A percentile compares a stretch with the other conserved stretches of the same genome.
Conservation (phyloP, 92 coral and sea anemone genomes). For the Zoanthus solanderi region DNA sequence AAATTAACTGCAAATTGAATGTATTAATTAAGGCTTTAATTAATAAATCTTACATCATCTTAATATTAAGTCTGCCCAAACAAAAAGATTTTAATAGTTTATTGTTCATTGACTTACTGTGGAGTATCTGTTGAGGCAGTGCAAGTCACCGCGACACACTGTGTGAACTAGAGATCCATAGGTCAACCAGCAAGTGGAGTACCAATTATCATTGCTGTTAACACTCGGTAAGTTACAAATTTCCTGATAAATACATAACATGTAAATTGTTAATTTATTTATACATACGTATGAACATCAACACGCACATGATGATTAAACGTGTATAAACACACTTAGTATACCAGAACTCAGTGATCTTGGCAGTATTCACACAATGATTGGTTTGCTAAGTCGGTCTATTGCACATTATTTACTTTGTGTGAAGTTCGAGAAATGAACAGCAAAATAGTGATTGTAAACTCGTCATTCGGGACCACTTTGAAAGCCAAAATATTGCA, state of each 20-base stretch:
- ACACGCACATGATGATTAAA: too few relatives aligned
- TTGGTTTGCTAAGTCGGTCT: too few relatives aligned
- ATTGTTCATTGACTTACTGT: slow-evolving; percentile 21
- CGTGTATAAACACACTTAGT: too few relatives aligned
- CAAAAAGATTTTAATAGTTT: background rate
- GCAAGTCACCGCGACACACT: slow-evolving; percentile 13
- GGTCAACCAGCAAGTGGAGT: slow-evolving; percentile 69
- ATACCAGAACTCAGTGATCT: too few relatives aligned
- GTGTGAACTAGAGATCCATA: slow-evolving; percentile 62
- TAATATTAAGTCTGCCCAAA: too few relatives aligned
- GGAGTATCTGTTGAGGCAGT: slow-evolving; percentile 40
- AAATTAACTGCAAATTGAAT: background rate
- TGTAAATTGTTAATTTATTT: background rate
- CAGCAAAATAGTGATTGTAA: too few relatives aligned
- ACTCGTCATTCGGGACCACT: too few relatives aligned
- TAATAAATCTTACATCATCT: background rate
- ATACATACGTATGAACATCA: background rate
- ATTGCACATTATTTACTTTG: too few relatives aligned
- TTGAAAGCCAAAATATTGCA: too few relatives aligned
- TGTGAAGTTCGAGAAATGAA: too few relatives aligned
- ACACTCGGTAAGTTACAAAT: slow-evolving; percentile 54
- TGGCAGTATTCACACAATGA: too few relatives aligned
- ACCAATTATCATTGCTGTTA: background rate
- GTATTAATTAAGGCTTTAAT: background rate
- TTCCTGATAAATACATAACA: slow-evolving; percentile 27